A percentile compares a stretch with the other conserved stretches of the same genome.
Evolutionary conservation across 2,888 invertebrate species (phyloP).

Genomic region (Lydus trimaculatus): DNA sequence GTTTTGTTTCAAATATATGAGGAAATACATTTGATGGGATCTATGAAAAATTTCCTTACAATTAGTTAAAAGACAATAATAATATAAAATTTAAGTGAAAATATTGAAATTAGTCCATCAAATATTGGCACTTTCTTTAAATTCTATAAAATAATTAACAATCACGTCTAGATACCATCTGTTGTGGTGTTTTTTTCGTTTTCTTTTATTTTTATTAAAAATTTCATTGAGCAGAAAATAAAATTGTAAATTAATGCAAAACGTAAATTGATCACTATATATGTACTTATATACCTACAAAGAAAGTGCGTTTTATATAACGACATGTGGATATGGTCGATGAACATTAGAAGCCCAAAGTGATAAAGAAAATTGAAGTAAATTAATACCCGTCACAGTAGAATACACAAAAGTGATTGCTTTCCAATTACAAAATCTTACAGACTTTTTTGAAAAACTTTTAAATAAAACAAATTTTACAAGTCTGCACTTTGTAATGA

Average conservation of each 20-base stretch:
- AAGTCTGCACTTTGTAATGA: neutral
- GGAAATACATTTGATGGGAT: neutral
- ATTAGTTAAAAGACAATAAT: too few species aligned
- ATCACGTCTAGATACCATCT: neutral
- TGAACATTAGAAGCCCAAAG: constrained; percentile 24
- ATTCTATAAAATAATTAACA: neutral
- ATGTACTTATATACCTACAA: too few species aligned
- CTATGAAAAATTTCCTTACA: too few species aligned
- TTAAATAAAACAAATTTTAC: too few species aligned
- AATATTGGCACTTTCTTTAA: constrained; percentile 1
- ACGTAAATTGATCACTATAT: too few species aligned
- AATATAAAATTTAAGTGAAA: neutral
- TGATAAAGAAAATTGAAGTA: constrained; percentile 15
- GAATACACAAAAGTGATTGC: constrained; percentile 39
- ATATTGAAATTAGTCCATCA: neutral
- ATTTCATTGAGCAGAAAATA: too few species aligned
- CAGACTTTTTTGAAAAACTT: neutral
- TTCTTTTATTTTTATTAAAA: neutral
- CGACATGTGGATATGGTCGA: constrained; percentile 31
- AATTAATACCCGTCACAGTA: constrained; percentile 38
- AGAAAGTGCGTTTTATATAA: neutral
- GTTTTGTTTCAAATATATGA: too few species aligned
- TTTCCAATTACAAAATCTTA: constrained; percentile 37
- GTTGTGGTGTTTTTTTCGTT: neutral
- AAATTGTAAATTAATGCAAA: too few species aligned